Evolutionary conservation across 2,113 vertebrate genomes (phyloP), one percentile per base, ranked within the genome.

Genomic region (Oreocharis arfaki): DNA sequence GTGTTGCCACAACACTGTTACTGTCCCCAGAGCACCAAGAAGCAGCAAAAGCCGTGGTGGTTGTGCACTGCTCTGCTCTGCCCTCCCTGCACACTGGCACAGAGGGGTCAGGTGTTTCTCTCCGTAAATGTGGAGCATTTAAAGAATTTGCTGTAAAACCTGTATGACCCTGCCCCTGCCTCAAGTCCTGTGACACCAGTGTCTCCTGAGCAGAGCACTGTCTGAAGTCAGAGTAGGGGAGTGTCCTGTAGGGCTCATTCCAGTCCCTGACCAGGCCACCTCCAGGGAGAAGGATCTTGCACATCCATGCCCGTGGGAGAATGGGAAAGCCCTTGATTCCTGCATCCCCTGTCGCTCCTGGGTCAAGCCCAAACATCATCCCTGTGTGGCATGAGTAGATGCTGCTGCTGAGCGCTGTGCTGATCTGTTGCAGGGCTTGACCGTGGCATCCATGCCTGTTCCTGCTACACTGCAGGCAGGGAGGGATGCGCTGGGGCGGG

Each of bases 381-480:
- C 35, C 37, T 49, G 22, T 17, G 15, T 42, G 49, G 22, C 52
- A 30, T 0, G 6, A 42, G 90, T 16, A 15, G 76, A 24, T 61
- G 32, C 18, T 81, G 39, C 60, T 78, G 84, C 65, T 87, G 28
- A 30, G 44, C 5, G 1, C 61, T 26, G 21, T 44, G 44, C 42
- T 52, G 75, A 26, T 28, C 5, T 2, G 2, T 42, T 42, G 59
- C 49, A 74, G 64, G 26, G 33, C 59, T 69, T 88, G 83, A 22
- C 33, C 1, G 0, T 20, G 49, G 23, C 26, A 4, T 8, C 46
- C 2, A 0, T 28, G 56, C 28, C 12, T 1, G 0, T 77, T 59
- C 32, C 68, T 14, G 6, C n/a, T 13, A 1, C 0, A 4, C 44
- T 73, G 53, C 47, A 20, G 63, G 39, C 32, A 33, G 55, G 52